These are phyloP conservation scores for Rhagoletis pomonella DNA, from an alignment of 1,140 invertebrate species.

Conservation along the genomic window DNA sequence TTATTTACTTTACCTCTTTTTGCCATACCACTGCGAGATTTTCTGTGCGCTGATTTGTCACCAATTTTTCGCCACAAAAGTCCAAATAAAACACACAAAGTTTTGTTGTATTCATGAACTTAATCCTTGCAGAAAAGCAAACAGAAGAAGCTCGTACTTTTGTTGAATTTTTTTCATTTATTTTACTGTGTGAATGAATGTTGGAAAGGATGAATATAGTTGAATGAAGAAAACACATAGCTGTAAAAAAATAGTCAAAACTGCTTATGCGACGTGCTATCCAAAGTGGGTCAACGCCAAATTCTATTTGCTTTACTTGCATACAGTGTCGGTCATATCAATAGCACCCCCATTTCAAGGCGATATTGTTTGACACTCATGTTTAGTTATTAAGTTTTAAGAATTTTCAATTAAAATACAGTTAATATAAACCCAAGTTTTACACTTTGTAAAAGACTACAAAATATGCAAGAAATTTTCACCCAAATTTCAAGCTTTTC, in stretches of 20 bases:
- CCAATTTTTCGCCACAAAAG: background rate
- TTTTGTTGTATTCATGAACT: conserved; percentile 35
- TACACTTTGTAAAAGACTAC: too few species aligned
- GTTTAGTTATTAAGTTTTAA: too few species aligned
- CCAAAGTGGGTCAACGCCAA: conserved; percentile 35
- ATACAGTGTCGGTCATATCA: too few species aligned
- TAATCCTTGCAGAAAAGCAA: conserved; percentile 26
- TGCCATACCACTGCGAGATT: background rate
- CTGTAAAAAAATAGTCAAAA: background rate
- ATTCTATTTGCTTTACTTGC: conserved; percentile 10
- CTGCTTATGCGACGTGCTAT: background rate
- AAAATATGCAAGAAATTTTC: too few species aligned
- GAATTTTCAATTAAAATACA: too few species aligned
- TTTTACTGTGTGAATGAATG: background rate
- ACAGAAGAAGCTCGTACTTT: background rate
- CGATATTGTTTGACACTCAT: too few species aligned
- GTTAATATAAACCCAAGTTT: too few species aligned
- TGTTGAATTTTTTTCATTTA: background rate
- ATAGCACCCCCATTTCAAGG: too few species aligned
- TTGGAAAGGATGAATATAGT: background rate
- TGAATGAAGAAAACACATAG: background rate
- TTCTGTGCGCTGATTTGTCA: conserved; percentile 8
- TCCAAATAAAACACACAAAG: background rate
- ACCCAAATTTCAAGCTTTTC: too few species aligned
- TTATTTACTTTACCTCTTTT: background rate